Conservation (phyloP, 2,888 invertebrate species). For the Troides helena region DNA sequence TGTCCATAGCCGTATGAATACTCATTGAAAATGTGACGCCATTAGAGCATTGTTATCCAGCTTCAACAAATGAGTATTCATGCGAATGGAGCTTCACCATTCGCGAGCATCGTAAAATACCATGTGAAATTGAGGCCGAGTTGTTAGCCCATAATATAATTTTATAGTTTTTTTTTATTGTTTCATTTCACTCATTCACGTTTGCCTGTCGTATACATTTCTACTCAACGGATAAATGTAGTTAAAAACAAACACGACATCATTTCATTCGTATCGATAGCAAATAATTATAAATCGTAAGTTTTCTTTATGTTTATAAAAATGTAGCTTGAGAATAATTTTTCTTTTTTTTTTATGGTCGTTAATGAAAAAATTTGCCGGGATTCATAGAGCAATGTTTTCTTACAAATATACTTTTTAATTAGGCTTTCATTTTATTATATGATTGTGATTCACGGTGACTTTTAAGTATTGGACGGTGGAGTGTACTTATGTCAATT, state of each 20-base stretch:
- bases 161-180: not conserved
- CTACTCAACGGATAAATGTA: not conserved
- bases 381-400: constrained; percentile 47
- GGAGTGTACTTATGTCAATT: constrained; percentile 42
- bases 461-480: constrained; percentile 32
- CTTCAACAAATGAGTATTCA: too few relatives aligned
- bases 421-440: constrained; percentile 6
- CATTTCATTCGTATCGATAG: constrained; percentile 11
- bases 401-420: constrained; percentile 25
- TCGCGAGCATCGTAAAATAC: too few relatives aligned
- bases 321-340: constrained; percentile 4
- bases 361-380: constrained; percentile 38
- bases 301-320: constrained; percentile 9
- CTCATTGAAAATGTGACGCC: too few relatives aligned
- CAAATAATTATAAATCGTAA: constrained; percentile 14
- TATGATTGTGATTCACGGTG: constrained; percentile 12
- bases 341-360: constrained; percentile 4
- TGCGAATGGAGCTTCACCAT: too few relatives aligned
- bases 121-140: too few relatives aligned
- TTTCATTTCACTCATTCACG: constrained; percentile 1
- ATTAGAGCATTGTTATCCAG: too few relatives aligned
- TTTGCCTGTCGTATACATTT: constrained; percentile 11
- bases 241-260: not conserved
- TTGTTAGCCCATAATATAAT: too few relatives aligned
- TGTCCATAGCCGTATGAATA: too few relatives aligned